These are phyloP conservation scores for Drepana falcataria DNA, from an alignment of 2,888 invertebrate species.

Conservation along the genomic window DNA sequence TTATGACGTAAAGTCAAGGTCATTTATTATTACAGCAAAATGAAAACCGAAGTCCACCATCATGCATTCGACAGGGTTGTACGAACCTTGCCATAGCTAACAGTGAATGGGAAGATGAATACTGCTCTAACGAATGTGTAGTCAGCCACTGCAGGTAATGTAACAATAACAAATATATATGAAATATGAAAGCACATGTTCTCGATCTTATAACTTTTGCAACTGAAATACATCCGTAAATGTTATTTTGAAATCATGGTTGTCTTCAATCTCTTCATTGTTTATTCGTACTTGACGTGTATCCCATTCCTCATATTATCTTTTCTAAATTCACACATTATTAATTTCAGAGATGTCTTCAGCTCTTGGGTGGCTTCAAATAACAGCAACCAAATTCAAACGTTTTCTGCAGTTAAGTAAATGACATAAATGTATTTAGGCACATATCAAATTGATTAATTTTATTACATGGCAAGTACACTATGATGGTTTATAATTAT, in stretches of 20 bases:
- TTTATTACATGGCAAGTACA: slow-evolving; percentile 14
- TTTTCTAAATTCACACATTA: not conserved
- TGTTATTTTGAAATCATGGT: too few relatives aligned
- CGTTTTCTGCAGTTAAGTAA: slow-evolving; percentile 89
- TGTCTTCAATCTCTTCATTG: too few relatives aligned
- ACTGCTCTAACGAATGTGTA: slow-evolving; percentile 98
- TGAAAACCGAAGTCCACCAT: slow-evolving; percentile 66
- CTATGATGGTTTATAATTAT: slow-evolving; percentile 5
- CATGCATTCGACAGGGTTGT: slow-evolving; percentile 94
- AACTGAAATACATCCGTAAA: too few relatives aligned
- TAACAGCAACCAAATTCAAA: slow-evolving; percentile 88
- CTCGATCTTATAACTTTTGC: too few relatives aligned
- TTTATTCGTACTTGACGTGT: too few relatives aligned
- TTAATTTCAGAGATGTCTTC: slow-evolving; percentile 89
- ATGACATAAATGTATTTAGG: slow-evolving; percentile 22
- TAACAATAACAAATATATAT: not conserved
- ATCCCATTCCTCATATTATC: not conserved
- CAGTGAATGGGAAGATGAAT: slow-evolving; percentile 97
- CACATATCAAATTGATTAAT: slow-evolving; percentile 49
- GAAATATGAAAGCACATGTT: too few relatives aligned
- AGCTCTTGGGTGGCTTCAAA: slow-evolving; percentile 93
- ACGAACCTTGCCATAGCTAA: slow-evolving; percentile 93
- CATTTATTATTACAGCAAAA: slow-evolving; percentile 49
- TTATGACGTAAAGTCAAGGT: slow-evolving; percentile 2
- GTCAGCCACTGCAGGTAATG: slow-evolving; percentile 93